Evolutionary conservation across 92 coral and sea anemone genomes (phyloP).

Genomic region (Umimayanthus chanpuru): DNA sequence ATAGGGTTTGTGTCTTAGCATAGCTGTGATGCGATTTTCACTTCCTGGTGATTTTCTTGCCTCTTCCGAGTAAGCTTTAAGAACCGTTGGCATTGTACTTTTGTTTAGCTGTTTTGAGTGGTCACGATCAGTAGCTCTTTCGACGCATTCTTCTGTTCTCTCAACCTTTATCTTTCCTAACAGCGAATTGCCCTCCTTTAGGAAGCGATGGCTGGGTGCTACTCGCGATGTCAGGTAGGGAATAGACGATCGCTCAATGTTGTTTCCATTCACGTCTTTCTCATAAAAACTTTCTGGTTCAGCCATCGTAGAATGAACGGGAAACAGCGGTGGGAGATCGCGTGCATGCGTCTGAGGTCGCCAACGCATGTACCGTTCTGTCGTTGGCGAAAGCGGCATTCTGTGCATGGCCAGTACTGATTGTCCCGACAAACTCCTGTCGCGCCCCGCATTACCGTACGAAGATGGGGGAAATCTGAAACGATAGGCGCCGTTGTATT

Average conservation of each 20-base stretch:
- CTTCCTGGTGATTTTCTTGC: neutral
- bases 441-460: slow-evolving; percentile 2
- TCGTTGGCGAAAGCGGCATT: slow-evolving; percentile 4
- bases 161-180: slow-evolving; percentile 1
- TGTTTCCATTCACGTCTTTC: slow-evolving; percentile 27
- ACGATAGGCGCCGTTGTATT: slow-evolving; percentile 17
- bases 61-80: neutral
- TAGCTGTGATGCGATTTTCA: neutral
- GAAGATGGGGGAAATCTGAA: slow-evolving; percentile 16
- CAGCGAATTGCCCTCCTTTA: neutral
- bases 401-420: neutral
- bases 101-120: neutral
- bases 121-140: neutral
- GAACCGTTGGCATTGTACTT: neutral
- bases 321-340: slow-evolving; percentile 15
- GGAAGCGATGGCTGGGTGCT: neutral
- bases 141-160: neutral
- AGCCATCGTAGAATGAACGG: neutral
- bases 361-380: slow-evolving; percentile 20
- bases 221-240: neutral
- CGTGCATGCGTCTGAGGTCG: slow-evolving; percentile 22
- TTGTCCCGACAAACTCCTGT: neutral
- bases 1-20: slow-evolving; percentile 32
- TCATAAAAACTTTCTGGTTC: slow-evolving; percentile 27
- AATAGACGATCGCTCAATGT: neutral